A percentile compares a stretch with the other conserved stretches of the same genome.
Conservation (phyloP, 2,888 invertebrate species). For the Synergus japonicus region DNA sequence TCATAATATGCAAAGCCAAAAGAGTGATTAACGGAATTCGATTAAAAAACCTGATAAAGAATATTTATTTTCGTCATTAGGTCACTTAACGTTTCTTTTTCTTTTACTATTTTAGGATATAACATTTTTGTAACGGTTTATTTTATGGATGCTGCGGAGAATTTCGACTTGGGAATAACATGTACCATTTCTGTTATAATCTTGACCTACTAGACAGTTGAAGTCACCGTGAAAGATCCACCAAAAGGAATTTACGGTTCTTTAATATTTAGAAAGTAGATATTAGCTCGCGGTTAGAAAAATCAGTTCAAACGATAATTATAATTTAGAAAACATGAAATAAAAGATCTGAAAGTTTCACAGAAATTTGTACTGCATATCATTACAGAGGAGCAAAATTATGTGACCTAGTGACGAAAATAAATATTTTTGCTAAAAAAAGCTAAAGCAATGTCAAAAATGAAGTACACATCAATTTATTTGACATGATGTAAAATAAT, state of each 20-base stretch:
- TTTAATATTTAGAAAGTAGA: constrained; percentile 18
- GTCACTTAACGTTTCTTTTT: constrained; percentile 50
- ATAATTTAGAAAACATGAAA: background rate
- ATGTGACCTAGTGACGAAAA: background rate
- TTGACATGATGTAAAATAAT: background rate
- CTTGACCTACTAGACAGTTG: background rate
- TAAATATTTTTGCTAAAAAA: background rate
- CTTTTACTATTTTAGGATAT: constrained; percentile 9
- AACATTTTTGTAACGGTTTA: constrained; percentile 48
- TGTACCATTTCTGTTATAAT: constrained; percentile 29
- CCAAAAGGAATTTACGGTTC: constrained; percentile 4
- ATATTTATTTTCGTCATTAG: constrained; percentile 46
- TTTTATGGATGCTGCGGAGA: constrained; percentile 43
- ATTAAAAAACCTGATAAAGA: background rate
- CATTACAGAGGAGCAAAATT: background rate
- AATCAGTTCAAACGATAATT: constrained; percentile 3
- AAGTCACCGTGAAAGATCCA: background rate
- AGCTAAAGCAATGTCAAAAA: background rate
- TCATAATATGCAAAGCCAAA: background rate
- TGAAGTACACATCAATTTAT: background rate
- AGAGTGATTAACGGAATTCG: background rate
- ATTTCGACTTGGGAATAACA: constrained; percentile 35
- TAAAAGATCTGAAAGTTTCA: background rate
- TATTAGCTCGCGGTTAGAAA: background rate
- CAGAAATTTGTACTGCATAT: background rate